A percentile compares a stretch with the other conserved stretches of the same genome.
Conservation (phyloP, 2,888 invertebrate species). For the Phymatocera aterrima region DNA sequence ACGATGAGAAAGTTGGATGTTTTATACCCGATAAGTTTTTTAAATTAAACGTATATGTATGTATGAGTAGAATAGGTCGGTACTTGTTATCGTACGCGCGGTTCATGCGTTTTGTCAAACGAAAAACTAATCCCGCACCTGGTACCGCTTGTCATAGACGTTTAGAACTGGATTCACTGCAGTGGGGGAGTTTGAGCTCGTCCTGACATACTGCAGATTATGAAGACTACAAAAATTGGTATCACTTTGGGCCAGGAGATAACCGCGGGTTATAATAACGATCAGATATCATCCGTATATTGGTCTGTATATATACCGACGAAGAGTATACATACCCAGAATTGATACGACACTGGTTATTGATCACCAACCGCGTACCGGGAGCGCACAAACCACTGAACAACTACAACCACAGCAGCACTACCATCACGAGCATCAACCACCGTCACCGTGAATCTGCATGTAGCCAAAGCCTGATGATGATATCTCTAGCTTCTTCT, state of each 20-base stretch:
- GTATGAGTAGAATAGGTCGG: constrained; percentile 23
- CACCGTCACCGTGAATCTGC: constrained; percentile 24
- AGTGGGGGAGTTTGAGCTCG: neutral
- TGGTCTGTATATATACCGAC: neutral
- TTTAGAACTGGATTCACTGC: neutral
- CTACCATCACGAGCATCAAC: constrained; percentile 38
- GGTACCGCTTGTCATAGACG: neutral
- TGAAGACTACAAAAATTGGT: neutral
- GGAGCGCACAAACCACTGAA: constrained; percentile 64
- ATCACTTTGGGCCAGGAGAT: neutral
- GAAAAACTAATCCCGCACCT: constrained; percentile 22
- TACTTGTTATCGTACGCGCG: constrained; percentile 22
- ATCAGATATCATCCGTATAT: constrained; percentile 31
- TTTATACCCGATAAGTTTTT: neutral
- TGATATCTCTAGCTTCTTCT: neutral
- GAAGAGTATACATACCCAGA: constrained; percentile 43
- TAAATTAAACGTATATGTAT: constrained; percentile 1
- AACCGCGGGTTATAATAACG: constrained; percentile 3
- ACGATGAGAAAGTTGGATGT: neutral
- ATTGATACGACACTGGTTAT: constrained; percentile 72
- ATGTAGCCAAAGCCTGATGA: constrained; percentile 30
- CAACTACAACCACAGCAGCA: constrained; percentile 43
- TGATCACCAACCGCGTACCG: constrained; percentile 68
- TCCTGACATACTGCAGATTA: neutral
- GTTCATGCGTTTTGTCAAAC: neutral